Evolutionary conservation across 92 coral and sea anemone genomes (phyloP).

Genomic region (Phymanthus crucifer): DNA sequence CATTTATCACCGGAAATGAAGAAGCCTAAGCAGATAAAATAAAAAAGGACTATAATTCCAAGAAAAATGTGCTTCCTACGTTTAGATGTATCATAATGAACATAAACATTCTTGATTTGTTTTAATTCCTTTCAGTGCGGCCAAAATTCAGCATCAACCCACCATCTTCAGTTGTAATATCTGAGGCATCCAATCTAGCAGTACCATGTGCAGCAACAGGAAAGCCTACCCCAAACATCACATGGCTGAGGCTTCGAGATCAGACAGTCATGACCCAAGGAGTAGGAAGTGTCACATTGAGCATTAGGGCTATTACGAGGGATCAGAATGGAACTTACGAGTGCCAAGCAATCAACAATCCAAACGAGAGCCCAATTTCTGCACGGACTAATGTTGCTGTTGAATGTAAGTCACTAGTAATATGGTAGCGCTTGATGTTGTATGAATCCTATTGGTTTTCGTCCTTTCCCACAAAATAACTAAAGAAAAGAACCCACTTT

Average conservation of each 20-base stretch:
- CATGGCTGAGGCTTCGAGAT: neutral
- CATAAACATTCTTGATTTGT: neutral
- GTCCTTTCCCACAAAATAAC: too few relatives aligned
- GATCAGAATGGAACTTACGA: conserved; percentile 8
- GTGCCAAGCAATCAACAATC: conserved; percentile 26
- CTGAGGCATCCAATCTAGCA: neutral
- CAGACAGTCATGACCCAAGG: neutral
- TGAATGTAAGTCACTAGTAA: conserved; percentile 47
- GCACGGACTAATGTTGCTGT: conserved; percentile 17
- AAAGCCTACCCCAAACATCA: conserved; percentile 28
- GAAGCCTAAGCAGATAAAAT: too few relatives aligned
- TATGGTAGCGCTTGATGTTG: neutral
- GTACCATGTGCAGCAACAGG: conserved; percentile 27
- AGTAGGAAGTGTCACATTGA: conserved; percentile 15
- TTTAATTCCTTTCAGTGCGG: neutral
- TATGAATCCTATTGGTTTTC: too few relatives aligned
- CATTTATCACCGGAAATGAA: too few relatives aligned
- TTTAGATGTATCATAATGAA: too few relatives aligned
- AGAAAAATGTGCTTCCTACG: too few relatives aligned
- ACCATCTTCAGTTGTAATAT: neutral
- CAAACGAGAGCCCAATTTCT: conserved; percentile 15
- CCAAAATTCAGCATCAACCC: neutral
- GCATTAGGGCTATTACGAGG: neutral
- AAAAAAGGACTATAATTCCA: too few relatives aligned
- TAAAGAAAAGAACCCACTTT: too few relatives aligned